These are phyloP conservation scores for Drosophila quasianomalipes DNA, from an alignment of 2,888 invertebrate genomes.

Conservation along the genomic window DNA sequence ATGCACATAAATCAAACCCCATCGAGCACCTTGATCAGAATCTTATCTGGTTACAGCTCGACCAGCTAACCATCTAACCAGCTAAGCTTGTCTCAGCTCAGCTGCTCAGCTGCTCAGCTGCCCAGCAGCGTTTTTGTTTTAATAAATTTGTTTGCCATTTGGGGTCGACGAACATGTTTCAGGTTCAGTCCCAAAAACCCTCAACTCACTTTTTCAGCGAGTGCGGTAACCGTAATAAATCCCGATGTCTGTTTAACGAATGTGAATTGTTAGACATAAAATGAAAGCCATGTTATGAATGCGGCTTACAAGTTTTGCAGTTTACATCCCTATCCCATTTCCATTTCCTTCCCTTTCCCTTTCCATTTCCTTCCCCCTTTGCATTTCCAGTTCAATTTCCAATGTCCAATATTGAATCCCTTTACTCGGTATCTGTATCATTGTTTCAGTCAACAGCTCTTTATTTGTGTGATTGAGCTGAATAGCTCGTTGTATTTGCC, in stretches of 20 bases:
- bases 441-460: conserved; percentile 25
- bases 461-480: conserved; percentile 23
- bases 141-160: conserved; percentile 17
- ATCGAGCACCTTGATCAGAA: conserved; percentile 32
- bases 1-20: conserved; percentile 45
- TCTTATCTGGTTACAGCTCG: conserved; percentile 36
- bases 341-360: neutral
- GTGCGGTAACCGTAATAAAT: conserved; percentile 51
- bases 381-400: neutral
- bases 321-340: conserved; percentile 25
- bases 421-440: neutral
- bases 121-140: conserved; percentile 19
- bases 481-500: conserved; percentile 45
- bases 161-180: conserved; percentile 16
- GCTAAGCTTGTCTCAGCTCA: neutral
- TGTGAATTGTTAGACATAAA: conserved; percentile 52
- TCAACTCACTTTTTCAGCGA: neutral
- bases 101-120: conserved; percentile 14
- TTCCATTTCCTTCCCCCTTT: neutral
- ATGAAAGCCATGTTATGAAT: conserved; percentile 59
- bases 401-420: neutral
- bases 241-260: conserved; percentile 50
- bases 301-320: conserved; percentile 48
- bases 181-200: neutral
- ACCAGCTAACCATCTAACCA: neutral